phyloP scores from a whole-genome alignment of 1,140 invertebrate genomes.

The Brachionus calyciflorus region DNA sequence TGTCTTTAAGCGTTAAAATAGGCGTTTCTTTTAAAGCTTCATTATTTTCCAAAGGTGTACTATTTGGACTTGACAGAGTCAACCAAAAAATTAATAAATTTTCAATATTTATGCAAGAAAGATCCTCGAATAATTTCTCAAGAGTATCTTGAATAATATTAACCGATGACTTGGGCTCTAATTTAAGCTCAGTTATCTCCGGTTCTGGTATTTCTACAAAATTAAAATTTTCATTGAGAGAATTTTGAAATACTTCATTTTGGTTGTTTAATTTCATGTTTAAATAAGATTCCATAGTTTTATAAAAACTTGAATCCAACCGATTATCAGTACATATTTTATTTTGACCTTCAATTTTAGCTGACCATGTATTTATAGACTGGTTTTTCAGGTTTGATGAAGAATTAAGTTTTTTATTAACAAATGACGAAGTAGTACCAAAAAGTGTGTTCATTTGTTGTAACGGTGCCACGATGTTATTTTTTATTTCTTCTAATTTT shows the following conservation, averaged over 20 bases:
- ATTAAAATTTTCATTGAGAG: background rate
- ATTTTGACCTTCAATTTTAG: background rate
- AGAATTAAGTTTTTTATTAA: background rate
- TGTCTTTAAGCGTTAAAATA: background rate
- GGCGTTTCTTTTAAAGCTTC: background rate
- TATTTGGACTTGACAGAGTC: background rate
- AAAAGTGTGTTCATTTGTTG: conserved; percentile 17
- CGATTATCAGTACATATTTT: background rate
- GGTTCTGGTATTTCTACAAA: background rate
- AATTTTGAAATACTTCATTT: background rate
- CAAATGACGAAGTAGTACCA: background rate
- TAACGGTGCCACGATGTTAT: conserved; percentile 17
- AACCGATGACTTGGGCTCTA: background rate
- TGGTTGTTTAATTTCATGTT: background rate
- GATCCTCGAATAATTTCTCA: background rate
- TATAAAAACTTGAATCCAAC: conserved; percentile 2
- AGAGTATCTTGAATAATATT: background rate
- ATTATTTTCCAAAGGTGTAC: background rate
- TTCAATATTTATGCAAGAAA: conserved; percentile 1
- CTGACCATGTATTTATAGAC: background rate
- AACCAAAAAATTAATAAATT: conserved; percentile 39
- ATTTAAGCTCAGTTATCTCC: background rate
- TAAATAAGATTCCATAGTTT: conserved; percentile 1
- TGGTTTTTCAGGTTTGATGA: background rate
- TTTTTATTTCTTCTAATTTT: conserved; percentile 27